Base-by-base conservation (phyloP, 2,797 vertebrate species). In the Lateolabrax maculatus region DNA sequence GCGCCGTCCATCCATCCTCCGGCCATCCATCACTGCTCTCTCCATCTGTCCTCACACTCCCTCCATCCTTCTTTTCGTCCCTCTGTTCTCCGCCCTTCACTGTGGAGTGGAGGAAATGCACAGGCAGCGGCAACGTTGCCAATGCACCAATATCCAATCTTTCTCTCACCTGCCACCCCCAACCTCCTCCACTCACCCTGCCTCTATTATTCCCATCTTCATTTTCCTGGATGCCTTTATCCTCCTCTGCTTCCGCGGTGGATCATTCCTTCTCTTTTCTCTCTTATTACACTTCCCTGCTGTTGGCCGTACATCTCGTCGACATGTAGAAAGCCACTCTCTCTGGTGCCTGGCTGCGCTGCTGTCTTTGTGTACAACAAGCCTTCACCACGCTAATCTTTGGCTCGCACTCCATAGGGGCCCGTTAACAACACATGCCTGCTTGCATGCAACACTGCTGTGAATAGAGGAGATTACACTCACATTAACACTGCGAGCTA, bases 391-490 rank as follows among this genome's bases (percentile, higher is more conserved):
- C 68, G 57, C 76, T 89, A 90, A 91, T 92, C 88, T 92, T 77
- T 86, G 78, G 81, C 86, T 89, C 16, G 23, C 75, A 51, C 82
- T 84, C 88, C 84, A 71, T 46, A 71, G 83, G 84, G 83, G 70
- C 75, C 75, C 39, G 76, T 85, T 89, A 81, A 85, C 86, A 78
- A 82, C 85, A 89, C 84, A 84, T 63, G 79, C 70, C 67, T 79
- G 79, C 75, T 75, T 79, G 69, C 71, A 71, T 87, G 83, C 55
- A 74, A 68, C 41, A 41, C 68, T 34, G 64, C 80, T 53, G 77
- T 89, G 85, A 88, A 82, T 86, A 70, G 74, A 82, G 68, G 67
- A 86, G 90, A 91, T 91, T 90, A 92, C 77, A 39, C 84, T 90
- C 84, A 82, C 87, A 87, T 90, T 90, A 89, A 74, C 83, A 88